Evolutionary conservation across 2,888 invertebrate genomes (phyloP), one percentile per base, ranked within the genome.

Genomic region (Drosophila borborema): DNA sequence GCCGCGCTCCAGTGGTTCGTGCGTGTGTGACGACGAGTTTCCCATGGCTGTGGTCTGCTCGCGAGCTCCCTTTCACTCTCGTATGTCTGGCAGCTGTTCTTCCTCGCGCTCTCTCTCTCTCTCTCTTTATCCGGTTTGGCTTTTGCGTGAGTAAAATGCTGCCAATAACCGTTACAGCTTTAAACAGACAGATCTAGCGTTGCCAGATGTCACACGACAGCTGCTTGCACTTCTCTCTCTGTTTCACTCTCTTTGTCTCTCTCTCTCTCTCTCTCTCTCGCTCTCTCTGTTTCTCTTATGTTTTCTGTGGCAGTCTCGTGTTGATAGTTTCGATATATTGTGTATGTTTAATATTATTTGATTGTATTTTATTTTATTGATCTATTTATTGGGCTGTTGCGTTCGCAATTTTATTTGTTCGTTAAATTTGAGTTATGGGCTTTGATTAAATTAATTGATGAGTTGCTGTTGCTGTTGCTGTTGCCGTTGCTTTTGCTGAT

Each of bases 21-120:
- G 97, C 82, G 95, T 95, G 91, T 96, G 96, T 84, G 97, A 97
- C 91, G 96, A 96, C 93, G 96, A 96, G 93, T 97, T 97, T 91
- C 97, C 97, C 97, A 97, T 97, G 86, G 73, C 51, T 72, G 70
- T 49, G 70, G 72, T 77, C 74, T 40, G 48, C 34, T 38, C 38
- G 51, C 45, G 53, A 34, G 58, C 18, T 62, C 64, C 38, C 38
- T 12, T 64, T 43, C 43, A 38, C 46, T 34, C 46, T 28, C 18
- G 18, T 18, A 40, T 14, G 51, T 36, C 18, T 34, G 51, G 18
- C 51, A 51, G 51, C 53, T 34, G 48, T 28, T 34, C 48, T 23
- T 38, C 48, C 46, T 6, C 36, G 7, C 38, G 38, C 31, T 53
- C 18, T 16, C 34, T 55, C 70, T 64, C 34, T 36, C 36, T 36